These are phyloP conservation scores for Pedetes capensis DNA, from an alignment of 2,113 vertebrate species.

Conservation along the genomic window DNA sequence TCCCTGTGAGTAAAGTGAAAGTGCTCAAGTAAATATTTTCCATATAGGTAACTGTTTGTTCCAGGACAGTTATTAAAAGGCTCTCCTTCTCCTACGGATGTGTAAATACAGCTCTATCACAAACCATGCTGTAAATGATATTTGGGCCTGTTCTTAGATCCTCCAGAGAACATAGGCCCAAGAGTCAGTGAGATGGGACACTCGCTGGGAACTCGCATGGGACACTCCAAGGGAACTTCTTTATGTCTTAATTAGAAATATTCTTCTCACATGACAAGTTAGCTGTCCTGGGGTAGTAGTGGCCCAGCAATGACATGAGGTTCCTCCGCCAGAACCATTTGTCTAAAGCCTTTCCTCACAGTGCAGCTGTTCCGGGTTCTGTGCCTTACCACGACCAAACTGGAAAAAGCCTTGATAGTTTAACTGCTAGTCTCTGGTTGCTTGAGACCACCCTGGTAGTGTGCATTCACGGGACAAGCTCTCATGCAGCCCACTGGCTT, in stretches of 20 bases:
- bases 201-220: not conserved
- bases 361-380: not conserved
- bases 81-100: not conserved
- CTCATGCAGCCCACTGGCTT: accelerated
- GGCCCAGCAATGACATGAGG: too few species aligned
- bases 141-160: not conserved
- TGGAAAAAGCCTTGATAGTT: not conserved
- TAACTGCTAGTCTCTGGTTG: not conserved
- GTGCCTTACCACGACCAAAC: not conserved
- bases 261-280: not conserved
- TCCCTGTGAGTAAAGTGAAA: not conserved
- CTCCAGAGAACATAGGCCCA: not conserved
- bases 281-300: accelerated
- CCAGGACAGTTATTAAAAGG: not conserved
- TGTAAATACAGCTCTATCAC: not conserved
- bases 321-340: not conserved
- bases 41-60: not conserved
- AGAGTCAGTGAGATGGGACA: too few species aligned
- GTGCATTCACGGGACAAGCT: not conserved
- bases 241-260: not conserved
- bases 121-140: not conserved
- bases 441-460: not conserved
- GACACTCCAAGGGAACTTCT: not conserved
- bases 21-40: not conserved
- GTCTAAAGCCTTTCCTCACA: not conserved